Base-by-base conservation (phyloP, 1,140 invertebrate genomes). In the Bactericera cockerelli region DNA sequence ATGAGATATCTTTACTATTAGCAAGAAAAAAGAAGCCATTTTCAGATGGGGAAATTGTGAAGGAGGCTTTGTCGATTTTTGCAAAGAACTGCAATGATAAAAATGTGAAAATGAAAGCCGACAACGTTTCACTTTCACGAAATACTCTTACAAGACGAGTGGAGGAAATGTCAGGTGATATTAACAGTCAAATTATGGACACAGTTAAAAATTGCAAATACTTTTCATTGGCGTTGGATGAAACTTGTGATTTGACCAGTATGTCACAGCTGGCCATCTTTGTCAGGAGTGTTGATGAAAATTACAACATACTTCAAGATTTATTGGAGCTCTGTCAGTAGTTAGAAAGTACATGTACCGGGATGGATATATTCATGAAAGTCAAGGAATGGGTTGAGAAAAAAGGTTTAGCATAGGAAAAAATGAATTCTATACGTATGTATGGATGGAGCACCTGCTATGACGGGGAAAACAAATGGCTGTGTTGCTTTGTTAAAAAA, bases 191-290 rank as follows among this genome's bases (percentile, higher is more conserved):
- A 33, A 31, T 57, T 24, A 26, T 14, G 36, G 1, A 38, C 25
- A 33, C n/a, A 2, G 26, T 57, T 33, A 19, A 26, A 4, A 57
- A 16, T 24, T 28, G 26, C 39, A 21, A 57, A 31, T 57, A 31
- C 39, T 57, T 31, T 57, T 57, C 56, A 16, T 57, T 57, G 56
- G 19, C 56, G n/a, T 57, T 36, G 56, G 28, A 57, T 31, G 56
- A 57, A 57, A 31, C 56, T 28, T 57, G 31, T 57, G 56, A 57
- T 31, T 31, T 57, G n/a, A 57, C 56, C n/a, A 31, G 28, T 31
- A 31, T 33, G 19, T 57, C 31, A n/a, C 31, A 57, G 56, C 16
- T 57, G 19, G 6, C 28, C 8, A 57, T 36, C 28, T 33, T 31
- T 38, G 31, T 57, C n/a, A 26, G 31, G 21, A 33, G 28, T 33